Evolutionary conservation across 2,888 invertebrate species (phyloP).

Genomic region (Mactromeris polynyma): DNA sequence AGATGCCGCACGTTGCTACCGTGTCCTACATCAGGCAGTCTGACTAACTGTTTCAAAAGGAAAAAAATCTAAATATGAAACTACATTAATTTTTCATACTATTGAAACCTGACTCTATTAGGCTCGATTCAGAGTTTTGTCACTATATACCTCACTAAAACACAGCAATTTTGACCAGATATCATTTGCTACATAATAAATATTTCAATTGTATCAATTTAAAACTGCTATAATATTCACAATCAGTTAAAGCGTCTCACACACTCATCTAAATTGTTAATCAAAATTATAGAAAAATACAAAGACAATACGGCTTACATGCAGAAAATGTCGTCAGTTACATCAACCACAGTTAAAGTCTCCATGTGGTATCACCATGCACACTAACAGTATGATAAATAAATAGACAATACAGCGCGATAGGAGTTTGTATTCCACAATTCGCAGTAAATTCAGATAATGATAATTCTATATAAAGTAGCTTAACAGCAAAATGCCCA

Average conservation of each 20-base stretch:
- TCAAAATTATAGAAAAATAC: conserved; percentile 61
- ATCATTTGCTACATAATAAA: neutral
- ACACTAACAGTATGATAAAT: conserved; percentile 56
- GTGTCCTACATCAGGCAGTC: too few relatives aligned
- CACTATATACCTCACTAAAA: too few relatives aligned
- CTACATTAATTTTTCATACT: too few relatives aligned
- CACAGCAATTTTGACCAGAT: too few relatives aligned
- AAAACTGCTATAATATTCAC: conserved; percentile 20
- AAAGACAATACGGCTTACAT: conserved; percentile 42
- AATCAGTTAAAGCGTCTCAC: conserved; percentile 22
- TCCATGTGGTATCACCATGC: conserved; percentile 29
- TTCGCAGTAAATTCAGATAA: conserved; percentile 44
- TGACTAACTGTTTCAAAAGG: too few relatives aligned
- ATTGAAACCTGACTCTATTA: too few relatives aligned
- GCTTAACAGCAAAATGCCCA: conserved; percentile 37
- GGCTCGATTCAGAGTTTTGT: too few relatives aligned
- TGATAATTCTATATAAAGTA: conserved; percentile 40
- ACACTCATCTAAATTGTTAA: conserved; percentile 43
- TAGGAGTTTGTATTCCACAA: conserved; percentile 36
- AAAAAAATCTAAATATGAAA: too few relatives aligned
- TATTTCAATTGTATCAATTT: conserved; percentile 16
- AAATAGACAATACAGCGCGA: conserved; percentile 62
- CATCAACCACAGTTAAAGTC: conserved; percentile 39
- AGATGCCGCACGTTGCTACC: too few relatives aligned
- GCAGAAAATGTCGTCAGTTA: conserved; percentile 12